Conservation (phyloP, 2,797 vertebrate species). For the Psittacula echo region DNA sequence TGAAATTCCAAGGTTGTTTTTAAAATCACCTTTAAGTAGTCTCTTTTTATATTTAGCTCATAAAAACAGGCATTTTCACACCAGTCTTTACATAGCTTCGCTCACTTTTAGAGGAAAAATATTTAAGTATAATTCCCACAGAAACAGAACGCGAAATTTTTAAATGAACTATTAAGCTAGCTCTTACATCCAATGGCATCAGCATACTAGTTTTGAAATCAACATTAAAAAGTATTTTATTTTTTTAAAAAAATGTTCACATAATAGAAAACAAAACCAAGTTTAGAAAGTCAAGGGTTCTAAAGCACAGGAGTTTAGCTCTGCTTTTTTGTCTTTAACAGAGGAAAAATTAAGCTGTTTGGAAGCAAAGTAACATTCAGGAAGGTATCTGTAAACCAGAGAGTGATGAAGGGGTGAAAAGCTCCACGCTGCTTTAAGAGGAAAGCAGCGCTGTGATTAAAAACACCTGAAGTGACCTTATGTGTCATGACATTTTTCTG, state of each 20-base stretch:
- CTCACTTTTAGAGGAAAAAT: not conserved
- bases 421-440: not conserved
- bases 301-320: not conserved
- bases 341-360: not conserved
- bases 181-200: not conserved
- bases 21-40: not conserved
- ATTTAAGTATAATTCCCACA: not conserved
- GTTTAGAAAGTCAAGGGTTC: not conserved
- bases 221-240: not conserved
- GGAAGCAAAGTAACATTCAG: not conserved
- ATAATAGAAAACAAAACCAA: not conserved
- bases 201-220: not conserved
- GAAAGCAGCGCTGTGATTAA: conserved; percentile 15
- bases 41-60: not conserved
- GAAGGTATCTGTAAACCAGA: conserved; percentile 2
- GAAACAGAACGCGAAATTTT: not conserved
- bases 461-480: conserved; percentile 48
- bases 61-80: not conserved
- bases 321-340: not conserved
- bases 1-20: not conserved
- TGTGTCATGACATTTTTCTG: conserved; percentile 24
- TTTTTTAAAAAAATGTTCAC: not conserved
- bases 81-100: not conserved
- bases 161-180: not conserved
- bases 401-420: conserved; percentile 10